Percentiles rank a stretch among this genome's conserved stretches.
Evolutionary conservation across 2,113 vertebrate genomes (phyloP).

Genomic region (Phrynosoma platyrhinos): DNA sequence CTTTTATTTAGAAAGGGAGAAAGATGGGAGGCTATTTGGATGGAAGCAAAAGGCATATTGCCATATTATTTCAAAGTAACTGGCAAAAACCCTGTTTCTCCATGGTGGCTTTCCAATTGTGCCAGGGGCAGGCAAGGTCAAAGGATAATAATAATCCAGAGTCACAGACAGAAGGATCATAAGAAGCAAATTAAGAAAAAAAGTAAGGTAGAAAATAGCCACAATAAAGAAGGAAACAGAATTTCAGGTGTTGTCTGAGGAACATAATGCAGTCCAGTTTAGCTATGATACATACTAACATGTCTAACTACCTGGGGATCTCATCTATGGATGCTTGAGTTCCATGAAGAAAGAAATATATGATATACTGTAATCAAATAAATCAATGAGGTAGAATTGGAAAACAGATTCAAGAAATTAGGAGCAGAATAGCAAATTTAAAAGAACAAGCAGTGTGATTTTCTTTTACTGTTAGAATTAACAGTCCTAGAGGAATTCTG

Average conservation of each 20-base stretch:
- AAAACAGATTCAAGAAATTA: no score
- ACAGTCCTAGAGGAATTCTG: no score
- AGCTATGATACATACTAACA: neutral
- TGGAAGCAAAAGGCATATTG: neutral
- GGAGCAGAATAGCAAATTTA: no score
- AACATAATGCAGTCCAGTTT: neutral
- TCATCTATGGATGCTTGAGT: no score
- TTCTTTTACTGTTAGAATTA: no score
- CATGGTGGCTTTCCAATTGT: neutral
- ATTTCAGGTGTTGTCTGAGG: neutral
- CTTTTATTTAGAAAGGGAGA: conserved; percentile 39
- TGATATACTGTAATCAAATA: no score
- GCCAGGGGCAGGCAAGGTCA: neutral
- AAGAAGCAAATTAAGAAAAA: neutral
- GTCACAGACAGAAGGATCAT: neutral
- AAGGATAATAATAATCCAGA: neutral
- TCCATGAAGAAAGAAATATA: no score
- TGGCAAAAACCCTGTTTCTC: neutral
- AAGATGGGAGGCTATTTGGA: conserved; percentile 1
- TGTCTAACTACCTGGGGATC: no score
- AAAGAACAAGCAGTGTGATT: no score
- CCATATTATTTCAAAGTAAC: conserved; percentile 26
- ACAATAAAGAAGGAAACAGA: neutral
- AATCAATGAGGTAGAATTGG: no score
- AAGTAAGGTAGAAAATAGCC: neutral